phyloP scores from a whole-genome alignment of 2,888 invertebrate genomes.

The Troilus luridus region DNA sequence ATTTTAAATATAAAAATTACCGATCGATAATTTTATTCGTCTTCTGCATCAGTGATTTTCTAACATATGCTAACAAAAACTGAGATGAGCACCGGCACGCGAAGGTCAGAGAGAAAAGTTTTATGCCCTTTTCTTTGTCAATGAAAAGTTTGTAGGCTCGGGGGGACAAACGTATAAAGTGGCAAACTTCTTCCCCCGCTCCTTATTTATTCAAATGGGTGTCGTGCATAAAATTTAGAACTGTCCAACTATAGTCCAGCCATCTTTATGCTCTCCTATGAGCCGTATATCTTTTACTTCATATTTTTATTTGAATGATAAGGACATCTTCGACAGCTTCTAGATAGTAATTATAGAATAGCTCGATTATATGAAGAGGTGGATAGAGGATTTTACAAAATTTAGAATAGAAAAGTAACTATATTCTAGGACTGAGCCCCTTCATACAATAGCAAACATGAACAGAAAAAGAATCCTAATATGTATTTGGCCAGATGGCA shows the following conservation, averaged over 20 bases:
- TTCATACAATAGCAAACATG: too few relatives aligned
- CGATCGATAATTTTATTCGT: too few relatives aligned
- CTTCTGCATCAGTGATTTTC: too few relatives aligned
- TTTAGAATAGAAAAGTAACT: too few relatives aligned
- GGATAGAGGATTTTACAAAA: too few relatives aligned
- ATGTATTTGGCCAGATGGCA: too few relatives aligned
- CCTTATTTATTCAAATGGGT: conserved; percentile 25
- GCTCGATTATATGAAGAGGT: too few relatives aligned
- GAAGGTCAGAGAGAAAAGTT: neutral
- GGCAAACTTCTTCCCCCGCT: neutral
- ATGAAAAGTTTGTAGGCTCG: neutral
- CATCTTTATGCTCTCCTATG: neutral
- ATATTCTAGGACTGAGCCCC: too few relatives aligned
- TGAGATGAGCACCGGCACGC: neutral
- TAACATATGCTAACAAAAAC: too few relatives aligned
- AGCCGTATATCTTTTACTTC: neutral
- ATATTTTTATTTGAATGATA: neutral
- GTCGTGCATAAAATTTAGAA: conserved; percentile 17
- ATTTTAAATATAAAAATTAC: too few relatives aligned
- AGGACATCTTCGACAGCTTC: neutral
- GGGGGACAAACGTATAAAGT: neutral
- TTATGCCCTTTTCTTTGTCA: neutral
- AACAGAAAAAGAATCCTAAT: too few relatives aligned
- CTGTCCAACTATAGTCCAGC: neutral
- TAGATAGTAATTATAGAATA: neutral